Evolutionary conservation across 2,888 invertebrate genomes (phyloP).

Genomic region (Drosophila bunnanda): DNA sequence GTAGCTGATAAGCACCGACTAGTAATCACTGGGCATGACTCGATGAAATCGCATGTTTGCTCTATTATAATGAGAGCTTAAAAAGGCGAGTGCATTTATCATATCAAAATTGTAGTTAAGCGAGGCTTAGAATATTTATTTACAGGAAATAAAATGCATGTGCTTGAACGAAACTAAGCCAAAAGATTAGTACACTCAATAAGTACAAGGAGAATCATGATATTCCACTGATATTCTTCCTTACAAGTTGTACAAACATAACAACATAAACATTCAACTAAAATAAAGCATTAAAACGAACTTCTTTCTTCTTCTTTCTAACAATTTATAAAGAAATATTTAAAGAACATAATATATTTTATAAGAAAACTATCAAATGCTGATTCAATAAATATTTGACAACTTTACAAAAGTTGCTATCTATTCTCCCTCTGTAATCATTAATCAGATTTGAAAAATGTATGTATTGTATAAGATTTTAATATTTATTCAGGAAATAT

Average conservation of each 20-base stretch:
- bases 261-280: neutral
- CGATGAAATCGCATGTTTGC: conserved; percentile 1
- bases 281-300: neutral
- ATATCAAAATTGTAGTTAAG: neutral
- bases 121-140: neutral
- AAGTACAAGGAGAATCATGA: too few relatives aligned
- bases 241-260: too few relatives aligned
- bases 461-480: neutral
- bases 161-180: too few relatives aligned
- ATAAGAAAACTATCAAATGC: too few relatives aligned
- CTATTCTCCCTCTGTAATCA: neutral
- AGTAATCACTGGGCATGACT: conserved; percentile 4
- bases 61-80: neutral
- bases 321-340: too few relatives aligned
- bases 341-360: neutral
- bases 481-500: too few relatives aligned
- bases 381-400: neutral
- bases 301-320: too few relatives aligned
- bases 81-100: conserved; percentile 3
- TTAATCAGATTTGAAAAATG: too few relatives aligned
- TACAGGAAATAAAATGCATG: neutral
- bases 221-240: too few relatives aligned
- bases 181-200: too few relatives aligned
- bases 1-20: conserved; percentile 3
- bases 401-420: neutral